Evolutionary conservation across 2,113 vertebrate species (phyloP).

Genomic region (Ailuropoda melanoleuca): DNA sequence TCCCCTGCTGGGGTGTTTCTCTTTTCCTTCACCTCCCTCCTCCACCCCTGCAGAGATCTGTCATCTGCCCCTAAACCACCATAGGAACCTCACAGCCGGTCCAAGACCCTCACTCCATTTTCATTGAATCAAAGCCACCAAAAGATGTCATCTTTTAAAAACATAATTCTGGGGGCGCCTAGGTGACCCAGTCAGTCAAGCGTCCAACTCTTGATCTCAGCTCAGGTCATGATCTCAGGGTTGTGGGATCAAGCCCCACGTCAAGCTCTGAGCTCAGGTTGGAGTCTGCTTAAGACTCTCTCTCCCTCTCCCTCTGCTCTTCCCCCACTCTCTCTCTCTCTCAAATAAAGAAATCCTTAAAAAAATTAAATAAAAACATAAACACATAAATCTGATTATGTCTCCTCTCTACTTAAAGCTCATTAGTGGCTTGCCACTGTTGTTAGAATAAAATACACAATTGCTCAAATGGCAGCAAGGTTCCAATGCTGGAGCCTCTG

Average conservation of each 20-base stretch:
- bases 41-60: background rate
- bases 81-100: background rate
- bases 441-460: background rate
- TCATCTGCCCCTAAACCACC: background rate
- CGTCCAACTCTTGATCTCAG: background rate
- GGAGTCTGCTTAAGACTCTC: background rate
- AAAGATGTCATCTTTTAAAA: background rate
- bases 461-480: background rate
- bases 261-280: background rate
- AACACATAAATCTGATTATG: background rate
- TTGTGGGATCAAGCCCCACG: background rate
- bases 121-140: background rate
- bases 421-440: background rate
- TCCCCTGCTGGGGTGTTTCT: background rate
- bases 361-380: background rate
- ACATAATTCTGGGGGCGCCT: background rate
- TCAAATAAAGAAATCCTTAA: background rate
- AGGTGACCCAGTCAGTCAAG: background rate
- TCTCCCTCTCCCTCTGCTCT: background rate
- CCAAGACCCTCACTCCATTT: background rate
- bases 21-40: background rate
- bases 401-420: background rate
- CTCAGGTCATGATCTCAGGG: background rate
- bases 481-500: too few relatives aligned
- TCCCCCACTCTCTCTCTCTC: background rate